These are phyloP conservation scores for Rutpela maculata DNA, from an alignment of 2,888 invertebrate species.

Conservation along the genomic window DNA sequence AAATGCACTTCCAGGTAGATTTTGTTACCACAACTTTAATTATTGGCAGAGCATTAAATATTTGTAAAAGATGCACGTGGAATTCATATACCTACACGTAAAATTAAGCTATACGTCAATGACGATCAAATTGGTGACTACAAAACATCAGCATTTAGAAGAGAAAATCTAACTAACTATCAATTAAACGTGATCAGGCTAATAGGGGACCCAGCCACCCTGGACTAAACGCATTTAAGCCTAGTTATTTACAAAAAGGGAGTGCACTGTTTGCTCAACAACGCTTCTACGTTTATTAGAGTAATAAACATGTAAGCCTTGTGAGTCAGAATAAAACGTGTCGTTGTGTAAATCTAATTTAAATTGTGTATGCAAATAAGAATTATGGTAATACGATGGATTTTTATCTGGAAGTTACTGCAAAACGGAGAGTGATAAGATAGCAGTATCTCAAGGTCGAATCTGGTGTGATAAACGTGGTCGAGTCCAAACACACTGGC, in stretches of 20 bases:
- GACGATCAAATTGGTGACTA: background rate
- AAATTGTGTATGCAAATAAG: background rate
- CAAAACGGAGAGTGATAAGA: slow-evolving; percentile 9
- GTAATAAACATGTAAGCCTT: background rate
- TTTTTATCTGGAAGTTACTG: slow-evolving; percentile 18
- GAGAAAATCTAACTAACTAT: background rate
- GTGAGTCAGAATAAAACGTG: background rate
- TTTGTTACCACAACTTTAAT: too few species aligned
- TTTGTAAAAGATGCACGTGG: too few species aligned
- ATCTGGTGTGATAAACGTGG: slow-evolving; percentile 1
- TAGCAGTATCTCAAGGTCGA: slow-evolving; percentile 27
- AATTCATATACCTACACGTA: too few species aligned
- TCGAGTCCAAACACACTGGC: background rate
- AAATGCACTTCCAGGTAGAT: too few species aligned
- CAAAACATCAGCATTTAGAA: background rate
- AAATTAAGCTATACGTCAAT: background rate
- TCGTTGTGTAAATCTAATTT: background rate
- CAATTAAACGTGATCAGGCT: background rate
- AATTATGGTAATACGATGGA: slow-evolving; percentile 5
- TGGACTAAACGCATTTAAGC: background rate
- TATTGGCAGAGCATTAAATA: too few species aligned
- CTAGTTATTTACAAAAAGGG: slow-evolving; percentile 7
- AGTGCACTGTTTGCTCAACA: background rate
- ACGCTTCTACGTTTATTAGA: slow-evolving; percentile 3
- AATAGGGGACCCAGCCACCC: background rate